Evolutionary conservation across 2,797 vertebrate species (phyloP), one percentile per base, ranked within the genome.

Genomic region (Sebastes cheni): DNA sequence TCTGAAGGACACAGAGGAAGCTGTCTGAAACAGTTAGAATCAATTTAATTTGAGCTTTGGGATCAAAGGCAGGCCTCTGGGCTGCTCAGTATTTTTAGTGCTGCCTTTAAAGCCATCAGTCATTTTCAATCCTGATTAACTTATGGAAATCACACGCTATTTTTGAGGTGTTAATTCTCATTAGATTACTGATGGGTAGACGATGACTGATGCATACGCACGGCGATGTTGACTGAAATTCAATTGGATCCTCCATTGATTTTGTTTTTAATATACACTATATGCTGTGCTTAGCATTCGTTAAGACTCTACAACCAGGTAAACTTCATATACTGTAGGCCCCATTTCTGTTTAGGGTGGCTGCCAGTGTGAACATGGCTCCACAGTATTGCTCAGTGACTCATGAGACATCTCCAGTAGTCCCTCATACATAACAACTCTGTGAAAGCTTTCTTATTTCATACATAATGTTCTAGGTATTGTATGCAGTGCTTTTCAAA

Each of bases 1-100:
- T 89, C 71, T 85, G 90, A 92, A 91, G 88, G 93, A 92, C 89
- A 91, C 84, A 88, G 82, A 83, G 81, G 87, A 92, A 93, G 86
- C 91, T 91, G 90, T 91, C 91, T 85, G 89, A 86, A 90, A 89
- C 83, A 62, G 80, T 94, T 94, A 81, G 72, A 91, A 88, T 92
- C 90, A 91, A 92, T 92, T 92, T 90, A 85, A 91, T 90, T 92
- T 86, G 84, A 91, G 91, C 85, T 81, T 72, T 80, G 86, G 89
- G 90, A 92, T 95, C 91, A 94, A 93, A 94, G 86, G 83, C 86
- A 84, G 67, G 92, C 89, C 92, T 90, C 80, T 90, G 90, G 92
- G 91, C 89, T 85, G 82, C 88, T 89, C 81, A 59, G 79, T 91
- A 92, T 93, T 93, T 92, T 93, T 93, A 93, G 86, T 84, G 75